phyloP scores from a whole-genome alignment of 2,888 invertebrate species.

The Hyalella azteca region DNA sequence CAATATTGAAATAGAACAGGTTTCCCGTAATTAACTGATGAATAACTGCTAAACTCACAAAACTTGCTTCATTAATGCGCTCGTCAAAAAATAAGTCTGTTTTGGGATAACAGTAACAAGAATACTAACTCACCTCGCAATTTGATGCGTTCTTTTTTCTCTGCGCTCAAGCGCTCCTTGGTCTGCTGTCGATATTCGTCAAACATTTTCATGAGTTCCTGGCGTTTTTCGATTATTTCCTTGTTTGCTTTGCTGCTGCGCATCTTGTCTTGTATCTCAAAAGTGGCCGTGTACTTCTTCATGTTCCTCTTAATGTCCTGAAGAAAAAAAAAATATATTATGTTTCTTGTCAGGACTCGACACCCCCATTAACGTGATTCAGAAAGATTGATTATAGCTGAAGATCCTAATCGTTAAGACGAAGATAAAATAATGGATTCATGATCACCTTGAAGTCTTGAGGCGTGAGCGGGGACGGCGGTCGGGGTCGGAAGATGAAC shows the following conservation, averaged over 20 bases:
- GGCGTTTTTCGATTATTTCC: constrained; percentile 79
- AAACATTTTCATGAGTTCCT: constrained; percentile 84
- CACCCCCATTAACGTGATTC: no score
- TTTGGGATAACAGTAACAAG: background rate
- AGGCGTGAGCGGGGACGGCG: constrained; percentile 80
- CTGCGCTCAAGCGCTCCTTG: constrained; percentile 75
- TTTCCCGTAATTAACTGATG: no score
- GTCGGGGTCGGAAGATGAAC: constrained; percentile 94
- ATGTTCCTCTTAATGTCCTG: constrained; percentile 96
- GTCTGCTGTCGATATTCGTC: constrained; percentile 80
- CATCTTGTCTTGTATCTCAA: constrained; percentile 95
- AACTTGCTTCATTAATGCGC: no score
- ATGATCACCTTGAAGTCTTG: constrained; percentile 75
- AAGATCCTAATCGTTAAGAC: no score
- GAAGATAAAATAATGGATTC: no score
- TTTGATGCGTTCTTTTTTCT: constrained; percentile 81
- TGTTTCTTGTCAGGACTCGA: no score
- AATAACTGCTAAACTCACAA: no score
- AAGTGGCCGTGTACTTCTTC: constrained; percentile 94
- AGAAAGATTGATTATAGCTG: no score
- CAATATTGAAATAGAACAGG: no score
- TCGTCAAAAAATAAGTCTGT: no score
- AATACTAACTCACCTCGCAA: constrained; percentile 77
- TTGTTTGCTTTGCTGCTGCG: constrained; percentile 84
- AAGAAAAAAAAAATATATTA: constrained; percentile 33